These are phyloP conservation scores for Channa striata DNA, from an alignment of 2,797 vertebrate species.

Conservation along the genomic window DNA sequence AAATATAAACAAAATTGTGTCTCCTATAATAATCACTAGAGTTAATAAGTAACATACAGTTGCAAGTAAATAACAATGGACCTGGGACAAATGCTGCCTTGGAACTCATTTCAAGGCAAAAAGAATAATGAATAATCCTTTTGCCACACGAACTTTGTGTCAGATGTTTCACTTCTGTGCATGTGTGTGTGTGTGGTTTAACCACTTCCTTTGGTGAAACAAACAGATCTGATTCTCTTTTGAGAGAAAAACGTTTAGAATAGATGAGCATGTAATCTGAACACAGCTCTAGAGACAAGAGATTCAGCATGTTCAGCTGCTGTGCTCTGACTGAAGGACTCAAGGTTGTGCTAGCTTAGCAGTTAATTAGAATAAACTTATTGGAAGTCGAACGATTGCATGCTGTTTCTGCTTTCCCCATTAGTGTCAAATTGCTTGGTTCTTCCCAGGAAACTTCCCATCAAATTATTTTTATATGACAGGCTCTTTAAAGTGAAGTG, in stretches of 20 bases:
- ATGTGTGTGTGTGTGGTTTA: too few relatives aligned
- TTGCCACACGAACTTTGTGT: too few relatives aligned
- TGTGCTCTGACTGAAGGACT: background rate
- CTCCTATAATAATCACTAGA: background rate
- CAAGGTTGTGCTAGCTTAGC: background rate
- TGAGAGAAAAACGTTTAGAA: too few relatives aligned
- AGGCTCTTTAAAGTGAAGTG: background rate
- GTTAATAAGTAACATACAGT: too few relatives aligned
- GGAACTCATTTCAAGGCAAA: background rate
- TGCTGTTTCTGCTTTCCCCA: background rate
- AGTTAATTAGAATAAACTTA: background rate
- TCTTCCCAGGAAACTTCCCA: background rate
- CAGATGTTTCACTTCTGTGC: too few relatives aligned
- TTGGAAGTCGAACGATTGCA: background rate
- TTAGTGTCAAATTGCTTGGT: background rate
- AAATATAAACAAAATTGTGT: background rate
- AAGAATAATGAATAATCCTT: background rate
- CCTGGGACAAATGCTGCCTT: background rate
- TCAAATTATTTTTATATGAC: background rate
- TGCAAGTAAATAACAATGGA: too few relatives aligned
- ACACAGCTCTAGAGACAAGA: background rate
- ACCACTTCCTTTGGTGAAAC: too few relatives aligned
- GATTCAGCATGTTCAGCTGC: background rate
- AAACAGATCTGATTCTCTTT: too few relatives aligned
- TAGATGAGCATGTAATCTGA: too few relatives aligned